Evolutionary conservation across 2,888 invertebrate genomes (phyloP).

Genomic region (Eledona agricola): DNA sequence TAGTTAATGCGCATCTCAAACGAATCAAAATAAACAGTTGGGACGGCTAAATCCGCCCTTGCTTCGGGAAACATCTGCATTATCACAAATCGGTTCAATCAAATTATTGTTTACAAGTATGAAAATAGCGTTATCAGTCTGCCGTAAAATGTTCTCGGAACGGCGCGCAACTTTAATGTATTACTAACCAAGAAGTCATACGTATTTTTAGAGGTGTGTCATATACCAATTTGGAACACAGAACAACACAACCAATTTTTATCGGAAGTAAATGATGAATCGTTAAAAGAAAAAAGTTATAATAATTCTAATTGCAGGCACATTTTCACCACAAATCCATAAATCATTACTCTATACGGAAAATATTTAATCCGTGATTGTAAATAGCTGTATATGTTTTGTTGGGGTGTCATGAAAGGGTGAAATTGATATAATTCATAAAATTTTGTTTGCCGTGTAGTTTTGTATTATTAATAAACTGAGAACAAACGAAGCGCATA

Average conservation of each 20-base stretch:
- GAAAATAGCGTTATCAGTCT: conserved; percentile 4
- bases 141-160: background rate
- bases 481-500: conserved; percentile 2
- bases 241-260: background rate
- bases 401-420: conserved; percentile 7
- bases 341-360: too few species aligned
- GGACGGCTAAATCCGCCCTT: conserved; percentile 4
- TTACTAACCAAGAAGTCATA: background rate
- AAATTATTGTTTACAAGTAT: conserved; percentile 16
- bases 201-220: conserved; percentile 10
- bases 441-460: too few species aligned
- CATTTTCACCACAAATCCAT: too few species aligned
- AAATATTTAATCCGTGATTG: too few species aligned
- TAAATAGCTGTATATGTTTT: conserved; percentile 8
- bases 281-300: background rate
- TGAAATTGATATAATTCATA: conserved; percentile 12
- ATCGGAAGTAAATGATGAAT: conserved; percentile 2
- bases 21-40: conserved; percentile 15
- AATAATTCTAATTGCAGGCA: too few species aligned
- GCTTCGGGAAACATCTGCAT: conserved; percentile 16
- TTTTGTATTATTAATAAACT: conserved; percentile 10
- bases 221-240: background rate
- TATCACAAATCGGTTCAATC: conserved; percentile 15
- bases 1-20: conserved; percentile 4
- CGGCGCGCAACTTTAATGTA: background rate